These are phyloP conservation scores for Bradypodion pumilum DNA, from an alignment of 2,797 vertebrate species.

Conservation along the genomic window DNA sequence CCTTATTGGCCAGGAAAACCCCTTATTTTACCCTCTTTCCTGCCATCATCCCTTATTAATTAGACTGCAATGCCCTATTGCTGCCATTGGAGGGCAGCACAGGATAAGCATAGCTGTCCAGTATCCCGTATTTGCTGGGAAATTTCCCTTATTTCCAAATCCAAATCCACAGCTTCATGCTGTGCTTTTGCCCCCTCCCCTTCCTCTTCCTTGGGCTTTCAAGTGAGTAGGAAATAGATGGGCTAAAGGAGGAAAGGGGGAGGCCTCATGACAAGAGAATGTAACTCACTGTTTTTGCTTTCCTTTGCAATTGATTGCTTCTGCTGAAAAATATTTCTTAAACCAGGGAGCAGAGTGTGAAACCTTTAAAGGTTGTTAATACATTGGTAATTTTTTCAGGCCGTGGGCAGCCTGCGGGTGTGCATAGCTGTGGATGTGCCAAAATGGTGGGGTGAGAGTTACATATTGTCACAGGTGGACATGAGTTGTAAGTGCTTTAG, in stretches of 20 bases:
- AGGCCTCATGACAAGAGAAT: neutral
- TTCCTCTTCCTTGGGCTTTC: neutral
- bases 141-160: too few relatives aligned
- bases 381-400: neutral
- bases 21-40: too few relatives aligned
- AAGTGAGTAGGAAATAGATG: conserved; percentile 32
- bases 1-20: too few relatives aligned
- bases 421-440: neutral
- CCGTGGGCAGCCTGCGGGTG: neutral
- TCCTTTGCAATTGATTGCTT: neutral
- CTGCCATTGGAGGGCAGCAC: too few relatives aligned
- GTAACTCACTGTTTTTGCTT: neutral
- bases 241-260: neutral
- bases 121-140: too few relatives aligned
- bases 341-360: neutral
- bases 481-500: too few relatives aligned
- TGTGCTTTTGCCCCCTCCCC: conserved; percentile 13
- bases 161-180: too few relatives aligned
- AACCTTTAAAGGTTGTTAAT: neutral
- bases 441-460: neutral
- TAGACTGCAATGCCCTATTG: too few relatives aligned
- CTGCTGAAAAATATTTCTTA: conserved; percentile 18
- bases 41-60: too few relatives aligned
- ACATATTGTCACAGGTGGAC: too few relatives aligned
- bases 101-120: too few relatives aligned